These are phyloP conservation scores for Lymantria monacha DNA, from an alignment of 2,888 invertebrate species.

Conservation along the genomic window DNA sequence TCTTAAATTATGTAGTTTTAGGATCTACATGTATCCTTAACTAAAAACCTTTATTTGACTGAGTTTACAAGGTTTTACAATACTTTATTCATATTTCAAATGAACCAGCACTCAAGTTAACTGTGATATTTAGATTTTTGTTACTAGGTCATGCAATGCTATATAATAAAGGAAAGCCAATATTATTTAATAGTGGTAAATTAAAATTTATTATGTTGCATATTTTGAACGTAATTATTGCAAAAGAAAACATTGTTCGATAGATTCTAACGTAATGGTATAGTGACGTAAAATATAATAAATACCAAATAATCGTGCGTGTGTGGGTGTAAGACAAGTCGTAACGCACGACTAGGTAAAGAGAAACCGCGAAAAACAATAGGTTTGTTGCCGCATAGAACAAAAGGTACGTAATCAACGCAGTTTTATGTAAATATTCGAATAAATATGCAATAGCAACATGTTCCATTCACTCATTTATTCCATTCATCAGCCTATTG, in stretches of 20 bases:
- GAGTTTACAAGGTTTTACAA: not conserved
- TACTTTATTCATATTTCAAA: constrained; percentile 5
- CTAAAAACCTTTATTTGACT: too few species aligned
- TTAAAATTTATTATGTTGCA: constrained; percentile 32
- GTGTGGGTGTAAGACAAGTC: constrained; percentile 11
- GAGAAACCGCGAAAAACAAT: constrained; percentile 44
- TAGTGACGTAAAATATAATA: constrained; percentile 18
- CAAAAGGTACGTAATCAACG: constrained; percentile 25
- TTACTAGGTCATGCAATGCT: constrained; percentile 21
- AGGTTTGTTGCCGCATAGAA: constrained; percentile 17
- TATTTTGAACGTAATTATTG: constrained; percentile 30
- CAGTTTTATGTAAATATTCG: not conserved
- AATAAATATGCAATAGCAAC: not conserved
- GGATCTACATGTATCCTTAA: too few species aligned
- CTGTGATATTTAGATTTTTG: constrained; percentile 15
- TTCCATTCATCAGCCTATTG: too few species aligned
- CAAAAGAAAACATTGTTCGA: constrained; percentile 38
- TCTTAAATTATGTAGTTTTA: too few species aligned
- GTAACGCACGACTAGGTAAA: constrained; percentile 39
- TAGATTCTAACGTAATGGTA: constrained; percentile 29
- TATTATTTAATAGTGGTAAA: constrained; percentile 29
- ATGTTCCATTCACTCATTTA: too few species aligned
- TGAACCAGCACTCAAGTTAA: constrained; percentile 12
- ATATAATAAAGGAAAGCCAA: constrained; percentile 27
- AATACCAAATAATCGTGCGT: not conserved